Evolutionary conservation across 1,140 invertebrate species (phyloP).

Genomic region (Hycleus cichorii): DNA sequence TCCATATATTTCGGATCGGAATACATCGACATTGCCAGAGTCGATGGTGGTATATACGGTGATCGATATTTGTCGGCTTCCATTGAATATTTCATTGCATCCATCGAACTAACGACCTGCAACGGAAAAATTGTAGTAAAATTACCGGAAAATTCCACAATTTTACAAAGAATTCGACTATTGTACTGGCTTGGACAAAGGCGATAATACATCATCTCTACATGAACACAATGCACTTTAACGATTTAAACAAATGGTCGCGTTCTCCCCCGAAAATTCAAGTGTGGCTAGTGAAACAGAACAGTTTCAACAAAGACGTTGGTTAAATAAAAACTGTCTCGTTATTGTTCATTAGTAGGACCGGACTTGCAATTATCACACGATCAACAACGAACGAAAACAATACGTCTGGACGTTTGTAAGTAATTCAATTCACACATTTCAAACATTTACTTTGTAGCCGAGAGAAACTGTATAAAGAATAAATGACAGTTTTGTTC

Average conservation of each 20-base stretch:
- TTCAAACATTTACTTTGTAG: too few relatives aligned
- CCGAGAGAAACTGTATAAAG: too few relatives aligned
- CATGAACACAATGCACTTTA: constrained; percentile 17
- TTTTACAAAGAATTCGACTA: too few relatives aligned
- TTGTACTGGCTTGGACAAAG: constrained; percentile 7
- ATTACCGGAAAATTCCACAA: too few relatives aligned
- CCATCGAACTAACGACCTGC: constrained; percentile 66
- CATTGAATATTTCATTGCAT: constrained; percentile 70
- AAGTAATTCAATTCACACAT: too few relatives aligned
- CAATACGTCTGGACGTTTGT: too few relatives aligned
- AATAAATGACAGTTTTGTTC: too few relatives aligned
- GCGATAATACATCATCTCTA: constrained; percentile 19
- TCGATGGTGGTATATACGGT: constrained; percentile 56
- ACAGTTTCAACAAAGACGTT: constrained; percentile 4
- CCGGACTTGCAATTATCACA: neutral
- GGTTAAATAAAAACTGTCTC: neutral
- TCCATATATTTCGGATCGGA: constrained; percentile 58
- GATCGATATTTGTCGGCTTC: constrained; percentile 68
- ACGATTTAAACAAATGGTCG: constrained; percentile 22
- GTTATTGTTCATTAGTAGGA: neutral
- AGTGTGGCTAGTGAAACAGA: neutral
- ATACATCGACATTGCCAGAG: constrained; percentile 60
- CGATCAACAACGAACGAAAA: too few relatives aligned
- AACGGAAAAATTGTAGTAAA: constrained; percentile 18
- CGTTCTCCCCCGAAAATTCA: constrained; percentile 9